Evolutionary conservation across 2,888 invertebrate genomes (phyloP), one percentile per base, ranked within the genome.

Genomic region (Osmoderma eremita): DNA sequence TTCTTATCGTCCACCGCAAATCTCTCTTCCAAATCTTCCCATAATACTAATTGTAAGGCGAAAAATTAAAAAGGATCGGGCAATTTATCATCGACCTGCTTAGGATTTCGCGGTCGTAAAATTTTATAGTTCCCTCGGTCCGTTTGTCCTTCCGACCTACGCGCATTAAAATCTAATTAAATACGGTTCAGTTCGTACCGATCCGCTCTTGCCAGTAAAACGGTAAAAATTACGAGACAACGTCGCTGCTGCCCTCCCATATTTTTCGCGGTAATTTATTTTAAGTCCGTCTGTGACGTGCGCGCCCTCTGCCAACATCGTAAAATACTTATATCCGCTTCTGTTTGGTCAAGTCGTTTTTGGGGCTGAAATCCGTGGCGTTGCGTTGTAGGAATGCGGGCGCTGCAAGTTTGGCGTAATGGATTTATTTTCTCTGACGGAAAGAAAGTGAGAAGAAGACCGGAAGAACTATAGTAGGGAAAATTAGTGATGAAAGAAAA

Each of bases 91-190:
- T 24, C 41, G 56, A 38, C 41, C 20, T n/a, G 15, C 42, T 56
- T 56, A 56, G 41, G 22, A 15, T 42, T 22, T 10, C 42, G 13
- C 48, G 30, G 30, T 30, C 56, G 41, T 56, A 20, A 56, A 56
- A 56, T 56, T 56, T 56, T 56, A 56, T 24, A 41, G 41, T 42
- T 41, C 42, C 22, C 30, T 30, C 30, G 5, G 1, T 56, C 22
- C 42, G 56, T 56, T 56, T 56, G 42, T 10, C 30, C 30, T n/a
- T n/a, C 30, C 30, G 6, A 30, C 30, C 30, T 8, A 6, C 8
- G 30, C 42, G 10, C 56, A 56, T 56, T 56, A 56, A 56, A 56
- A 56, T 42, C 56, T 42, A 56, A 56, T 56, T 56, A 56, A 41
- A 22, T 56, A 36, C 48, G 17, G 12, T 6, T 2, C 30, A 6